These are phyloP conservation scores for Ips typographus DNA, from an alignment of 1,140 invertebrate genomes.

Conservation along the genomic window DNA sequence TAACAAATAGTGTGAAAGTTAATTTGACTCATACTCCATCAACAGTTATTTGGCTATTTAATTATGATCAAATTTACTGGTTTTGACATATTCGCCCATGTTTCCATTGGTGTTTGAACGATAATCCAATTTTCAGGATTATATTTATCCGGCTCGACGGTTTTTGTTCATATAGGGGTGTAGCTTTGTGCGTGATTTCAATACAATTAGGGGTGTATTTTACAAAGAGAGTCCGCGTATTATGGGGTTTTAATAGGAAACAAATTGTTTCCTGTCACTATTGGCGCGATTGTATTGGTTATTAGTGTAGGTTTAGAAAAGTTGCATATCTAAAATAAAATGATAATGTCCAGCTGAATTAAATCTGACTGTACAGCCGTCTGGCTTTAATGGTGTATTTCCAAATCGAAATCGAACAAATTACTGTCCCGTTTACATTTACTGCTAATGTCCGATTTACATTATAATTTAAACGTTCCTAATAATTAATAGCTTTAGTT, in stretches of 20 bases:
- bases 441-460: constrained; percentile 27
- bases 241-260: background rate
- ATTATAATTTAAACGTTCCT: constrained; percentile 23
- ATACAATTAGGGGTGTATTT: background rate
- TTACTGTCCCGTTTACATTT: constrained; percentile 19
- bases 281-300: no score
- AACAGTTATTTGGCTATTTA: constrained; percentile 2
- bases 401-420: constrained; percentile 17
- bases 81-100: constrained; percentile 17
- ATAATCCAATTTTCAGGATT: constrained; percentile 23
- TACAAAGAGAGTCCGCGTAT: background rate
- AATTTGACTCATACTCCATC: no score
- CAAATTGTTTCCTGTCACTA: no score
- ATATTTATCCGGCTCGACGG: constrained; percentile 15
- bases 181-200: background rate
- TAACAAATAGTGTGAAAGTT: no score
- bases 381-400: constrained; percentile 3
- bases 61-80: constrained; percentile 12
- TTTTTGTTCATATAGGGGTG: background rate
- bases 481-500: constrained; percentile 24
- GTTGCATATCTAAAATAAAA: no score
- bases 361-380: constrained; percentile 12
- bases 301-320: no score
- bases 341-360: background rate
- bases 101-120: constrained; percentile 18